Evolutionary conservation across 1,140 invertebrate species (phyloP), one percentile per base, ranked within the genome.

Genomic region (Drosophila jambulina): DNA sequence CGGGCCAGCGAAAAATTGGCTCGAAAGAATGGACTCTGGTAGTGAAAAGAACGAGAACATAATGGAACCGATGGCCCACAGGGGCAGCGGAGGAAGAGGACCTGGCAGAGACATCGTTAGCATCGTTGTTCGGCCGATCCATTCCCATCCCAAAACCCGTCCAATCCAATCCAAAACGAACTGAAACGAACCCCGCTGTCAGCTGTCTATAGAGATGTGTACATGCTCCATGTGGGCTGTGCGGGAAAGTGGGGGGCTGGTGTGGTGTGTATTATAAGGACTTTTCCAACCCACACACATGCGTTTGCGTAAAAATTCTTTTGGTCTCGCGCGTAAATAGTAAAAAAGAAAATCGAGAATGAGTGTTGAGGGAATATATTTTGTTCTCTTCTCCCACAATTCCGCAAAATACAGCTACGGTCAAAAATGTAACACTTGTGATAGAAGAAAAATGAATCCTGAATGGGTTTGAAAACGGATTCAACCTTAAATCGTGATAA

Each of bases 281-380:
- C 62, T 40, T 23, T 60, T 67, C 45, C 64, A 65, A 32, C 45
- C 68, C 27, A 56, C 48, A 67, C 49, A 67, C 65, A 42, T 25
- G 25, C 57, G 74, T 74, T 63, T 78, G 75, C 79, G 75, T 82
- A 84, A 80, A 82, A 79, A 83, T 83, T 83, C 71, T 68, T 79
- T 76, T 64, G 21, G 63, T 59, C 49, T 45, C 75, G 70, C 70
- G 80, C 80, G 80, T 83, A 84, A 83, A 79, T 67, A 77, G 62
- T 80, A 80, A 84, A 84, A 81, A 78, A 69, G 32, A 32, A 59
- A 58, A 59, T 58, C 21, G 53, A 70, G 67, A 71, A 71, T 71
- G 51, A 70, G 43, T 38, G 53, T 29, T 70, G 51, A 25, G 65
- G 25, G 56, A 71, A 70, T 25, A 58, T 40, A 58, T 71, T 8